Evolutionary conservation across 2,888 invertebrate species (phyloP).

Genomic region (Pomacea canaliculata): DNA sequence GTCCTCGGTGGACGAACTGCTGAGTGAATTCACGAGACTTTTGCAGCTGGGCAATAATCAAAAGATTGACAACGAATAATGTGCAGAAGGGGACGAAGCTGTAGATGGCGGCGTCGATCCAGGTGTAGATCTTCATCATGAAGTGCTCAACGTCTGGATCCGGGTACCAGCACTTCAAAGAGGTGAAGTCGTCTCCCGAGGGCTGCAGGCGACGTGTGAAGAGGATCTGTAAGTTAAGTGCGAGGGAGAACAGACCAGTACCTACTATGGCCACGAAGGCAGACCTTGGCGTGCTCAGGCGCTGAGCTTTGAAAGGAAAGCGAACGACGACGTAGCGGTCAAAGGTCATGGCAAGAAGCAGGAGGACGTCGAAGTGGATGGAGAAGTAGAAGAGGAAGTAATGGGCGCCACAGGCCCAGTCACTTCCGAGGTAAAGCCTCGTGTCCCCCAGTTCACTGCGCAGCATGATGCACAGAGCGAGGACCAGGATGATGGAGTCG

Average conservation of each 20-base stretch:
- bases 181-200: not conserved
- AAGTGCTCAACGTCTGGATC: constrained; percentile 21
- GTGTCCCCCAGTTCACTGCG: constrained; percentile 19
- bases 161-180: constrained; percentile 12
- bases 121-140: constrained; percentile 29
- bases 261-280: constrained; percentile 19
- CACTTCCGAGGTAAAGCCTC: constrained; percentile 17
- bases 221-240: constrained; percentile 28
- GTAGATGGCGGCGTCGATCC: constrained; percentile 36
- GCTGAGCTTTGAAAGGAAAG: constrained; percentile 28
- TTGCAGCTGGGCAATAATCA: constrained; percentile 26
- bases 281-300: constrained; percentile 14
- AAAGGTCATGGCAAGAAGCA: constrained; percentile 34
- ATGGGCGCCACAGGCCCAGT: constrained; percentile 27
- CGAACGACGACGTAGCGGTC: constrained; percentile 33
- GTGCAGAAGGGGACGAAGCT: constrained; percentile 32
- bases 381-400: constrained; percentile 33
- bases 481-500: constrained; percentile 30
- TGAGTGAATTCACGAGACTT: constrained; percentile 18
- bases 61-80: constrained; percentile 30
- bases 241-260: constrained; percentile 10
- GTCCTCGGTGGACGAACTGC: constrained; percentile 3
- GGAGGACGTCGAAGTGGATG: constrained; percentile 31
- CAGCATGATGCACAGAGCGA: constrained; percentile 26
- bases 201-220: constrained; percentile 24